Conservation (phyloP, 1,140 invertebrate species). For the Leptestheria dahalacensis region DNA sequence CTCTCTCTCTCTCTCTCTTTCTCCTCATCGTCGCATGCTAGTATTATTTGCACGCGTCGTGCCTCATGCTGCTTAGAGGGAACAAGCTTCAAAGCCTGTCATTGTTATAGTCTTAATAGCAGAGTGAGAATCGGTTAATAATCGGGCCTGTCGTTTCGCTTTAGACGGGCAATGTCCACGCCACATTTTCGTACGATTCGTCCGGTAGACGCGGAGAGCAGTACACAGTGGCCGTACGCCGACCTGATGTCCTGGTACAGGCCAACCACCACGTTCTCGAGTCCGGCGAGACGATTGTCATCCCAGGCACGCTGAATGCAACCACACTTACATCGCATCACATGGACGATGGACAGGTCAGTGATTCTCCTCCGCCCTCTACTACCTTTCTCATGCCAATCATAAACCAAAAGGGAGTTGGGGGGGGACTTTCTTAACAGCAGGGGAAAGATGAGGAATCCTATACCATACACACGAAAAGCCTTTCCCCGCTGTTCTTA, state of each 20-base stretch:
- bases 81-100: too few species aligned
- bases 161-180: conserved; percentile 13
- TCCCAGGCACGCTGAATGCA: conserved; percentile 2
- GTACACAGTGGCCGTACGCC: conserved; percentile 12
- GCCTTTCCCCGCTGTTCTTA: too few species aligned
- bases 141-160: too few species aligned
- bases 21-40: not conserved
- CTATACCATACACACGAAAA: conserved; percentile 1
- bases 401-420: too few species aligned
- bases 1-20: too few species aligned
- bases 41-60: not conserved
- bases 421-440: not conserved
- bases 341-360: conserved; percentile 15
- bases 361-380: not conserved
- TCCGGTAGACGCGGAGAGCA: conserved; percentile 11
- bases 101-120: too few species aligned
- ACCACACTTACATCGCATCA: conserved; percentile 11
- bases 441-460: conserved; percentile 1
- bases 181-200: conserved; percentile 10
- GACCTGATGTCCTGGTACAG: conserved; percentile 13
- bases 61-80: not conserved
- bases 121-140: too few species aligned
- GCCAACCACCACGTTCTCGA: conserved; percentile 13
- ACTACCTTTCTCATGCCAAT: not conserved
- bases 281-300: conserved; percentile 11